phyloP scores from a whole-genome alignment of 2,888 invertebrate genomes.

The Papilio demoleus region DNA sequence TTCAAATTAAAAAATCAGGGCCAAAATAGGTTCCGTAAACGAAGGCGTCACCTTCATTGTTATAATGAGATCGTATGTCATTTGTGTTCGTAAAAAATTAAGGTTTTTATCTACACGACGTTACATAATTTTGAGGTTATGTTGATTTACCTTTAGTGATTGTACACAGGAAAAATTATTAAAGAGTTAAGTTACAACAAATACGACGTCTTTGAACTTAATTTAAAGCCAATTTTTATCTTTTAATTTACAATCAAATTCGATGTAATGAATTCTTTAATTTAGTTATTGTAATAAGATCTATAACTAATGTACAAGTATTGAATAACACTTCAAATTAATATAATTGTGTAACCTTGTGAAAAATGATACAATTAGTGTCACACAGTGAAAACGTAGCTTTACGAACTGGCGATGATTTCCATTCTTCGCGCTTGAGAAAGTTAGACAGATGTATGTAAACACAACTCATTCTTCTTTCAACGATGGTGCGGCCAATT shows the following conservation, averaged over 20 bases:
- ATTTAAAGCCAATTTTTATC: too few species aligned
- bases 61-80: slow-evolving; percentile 33
- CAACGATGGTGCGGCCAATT: slow-evolving; percentile 35
- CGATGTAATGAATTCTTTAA: too few species aligned
- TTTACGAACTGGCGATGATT: slow-evolving; percentile 40
- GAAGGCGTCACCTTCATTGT: slow-evolving; percentile 36
- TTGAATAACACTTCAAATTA: neutral
- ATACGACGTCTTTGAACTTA: too few species aligned
- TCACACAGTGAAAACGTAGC: slow-evolving; percentile 29
- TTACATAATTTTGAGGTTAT: neutral
- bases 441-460: slow-evolving; percentile 41
- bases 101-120: slow-evolving; percentile 13
- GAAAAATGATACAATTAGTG: neutral
- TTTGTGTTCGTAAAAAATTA: slow-evolving; percentile 20
- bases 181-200: too few species aligned
- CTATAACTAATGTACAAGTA: too few species aligned
- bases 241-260: too few species aligned
- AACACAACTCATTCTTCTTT: slow-evolving; percentile 39
- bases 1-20: slow-evolving; percentile 6
- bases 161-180: neutral
- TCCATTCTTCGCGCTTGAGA: slow-evolving; percentile 42
- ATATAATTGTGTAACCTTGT: neutral
- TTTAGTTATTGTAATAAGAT: too few species aligned
- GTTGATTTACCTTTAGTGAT: neutral
- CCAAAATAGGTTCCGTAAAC: slow-evolving; percentile 35